A percentile compares a stretch with the other conserved stretches of the same genome.
Conservation (phyloP, 2,113 vertebrate genomes). For the Phalacrocorax aristotelis region DNA sequence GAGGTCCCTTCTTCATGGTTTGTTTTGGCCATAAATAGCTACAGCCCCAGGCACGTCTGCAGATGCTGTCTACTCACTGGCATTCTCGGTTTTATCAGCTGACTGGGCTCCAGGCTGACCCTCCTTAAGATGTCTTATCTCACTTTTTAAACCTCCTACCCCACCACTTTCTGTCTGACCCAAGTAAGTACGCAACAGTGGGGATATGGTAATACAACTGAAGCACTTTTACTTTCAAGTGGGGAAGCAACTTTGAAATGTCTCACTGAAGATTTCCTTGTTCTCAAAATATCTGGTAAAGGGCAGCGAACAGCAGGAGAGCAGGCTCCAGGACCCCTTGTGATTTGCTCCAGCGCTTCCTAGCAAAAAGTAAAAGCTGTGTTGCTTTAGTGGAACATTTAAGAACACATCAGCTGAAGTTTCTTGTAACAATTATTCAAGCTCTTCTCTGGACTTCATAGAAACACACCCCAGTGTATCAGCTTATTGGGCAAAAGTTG, state of each 20-base stretch:
- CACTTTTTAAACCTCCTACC: not conserved
- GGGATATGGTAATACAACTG: not conserved
- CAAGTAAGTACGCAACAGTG: not conserved
- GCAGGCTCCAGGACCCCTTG: too few relatives aligned
- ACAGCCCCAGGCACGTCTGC: not conserved
- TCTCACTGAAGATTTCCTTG: not conserved
- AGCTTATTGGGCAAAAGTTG: not conserved
- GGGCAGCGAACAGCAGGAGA: not conserved
- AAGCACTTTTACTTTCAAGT: not conserved
- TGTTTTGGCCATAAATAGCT: not conserved
- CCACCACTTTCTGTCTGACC: not conserved
- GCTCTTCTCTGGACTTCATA: not conserved
- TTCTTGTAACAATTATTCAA: not conserved
- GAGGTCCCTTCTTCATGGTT: not conserved
- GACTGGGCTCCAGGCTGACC: not conserved
- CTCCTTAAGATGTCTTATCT: not conserved
- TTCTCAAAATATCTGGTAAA: not conserved
- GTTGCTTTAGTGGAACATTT: not conserved
- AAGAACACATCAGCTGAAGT: not conserved
- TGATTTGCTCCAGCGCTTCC: not conserved
- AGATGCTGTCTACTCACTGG: not conserved
- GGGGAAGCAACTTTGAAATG: not conserved
- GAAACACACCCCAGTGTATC: not conserved
- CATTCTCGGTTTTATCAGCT: not conserved
- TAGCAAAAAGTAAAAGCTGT: not conserved